These are phyloP conservation scores for Molothrus aeneus DNA, from an alignment of 2,797 vertebrate genomes.

Conservation along the genomic window DNA sequence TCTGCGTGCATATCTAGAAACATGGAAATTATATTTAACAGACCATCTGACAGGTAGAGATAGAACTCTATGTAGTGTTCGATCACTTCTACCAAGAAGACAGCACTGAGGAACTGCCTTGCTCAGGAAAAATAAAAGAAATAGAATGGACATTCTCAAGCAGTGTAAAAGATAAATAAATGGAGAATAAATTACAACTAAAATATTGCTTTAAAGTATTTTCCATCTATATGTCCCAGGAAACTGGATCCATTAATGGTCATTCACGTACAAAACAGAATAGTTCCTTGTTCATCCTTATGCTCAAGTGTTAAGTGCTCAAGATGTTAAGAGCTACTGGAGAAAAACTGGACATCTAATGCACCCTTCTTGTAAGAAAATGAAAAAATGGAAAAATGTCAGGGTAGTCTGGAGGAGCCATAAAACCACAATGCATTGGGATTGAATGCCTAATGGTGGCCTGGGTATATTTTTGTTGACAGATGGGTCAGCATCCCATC, in stretches of 20 bases:
- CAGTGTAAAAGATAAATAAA: neutral
- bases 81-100: neutral
- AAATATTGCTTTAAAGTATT: neutral
- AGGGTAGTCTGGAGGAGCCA: neutral
- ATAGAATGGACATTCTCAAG: neutral
- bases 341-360: neutral
- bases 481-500: rapidly evolving
- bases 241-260: neutral
- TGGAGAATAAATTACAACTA: neutral
- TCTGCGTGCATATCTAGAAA: neutral
- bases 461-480: neutral
- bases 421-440: neutral
- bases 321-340: neutral
- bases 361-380: neutral
- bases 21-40: neutral
- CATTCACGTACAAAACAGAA: neutral
- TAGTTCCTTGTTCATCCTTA: neutral
- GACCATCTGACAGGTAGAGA: neutral
- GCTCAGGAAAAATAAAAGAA: neutral
- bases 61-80: neutral
- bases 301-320: neutral
- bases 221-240: neutral
- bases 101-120: neutral
- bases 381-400: neutral
- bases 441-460: neutral